Conservation (phyloP, 2,797 vertebrate genomes). For the Ctenochaetus hawaiiensis region DNA sequence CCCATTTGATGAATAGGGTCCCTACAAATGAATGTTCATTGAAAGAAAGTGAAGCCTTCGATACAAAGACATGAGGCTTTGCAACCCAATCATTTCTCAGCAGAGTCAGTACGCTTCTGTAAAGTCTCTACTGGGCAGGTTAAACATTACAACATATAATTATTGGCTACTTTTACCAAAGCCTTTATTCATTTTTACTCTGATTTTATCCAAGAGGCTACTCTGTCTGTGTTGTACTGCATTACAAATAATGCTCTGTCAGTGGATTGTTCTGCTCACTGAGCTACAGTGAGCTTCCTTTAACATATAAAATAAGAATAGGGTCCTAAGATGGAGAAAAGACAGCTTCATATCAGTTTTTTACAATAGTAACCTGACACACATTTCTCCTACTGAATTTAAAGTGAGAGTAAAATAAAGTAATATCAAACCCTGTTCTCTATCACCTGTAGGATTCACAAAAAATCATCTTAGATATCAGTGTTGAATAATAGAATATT, state of each 20-base stretch:
- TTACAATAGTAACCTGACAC: neutral
- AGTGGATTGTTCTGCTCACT: neutral
- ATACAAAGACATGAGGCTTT: neutral
- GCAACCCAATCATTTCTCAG: neutral
- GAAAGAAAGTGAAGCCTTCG: neutral
- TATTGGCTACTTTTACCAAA: neutral
- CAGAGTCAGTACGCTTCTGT: neutral
- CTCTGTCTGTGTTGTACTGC: neutral
- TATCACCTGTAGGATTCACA: neutral
- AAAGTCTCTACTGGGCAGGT: neutral
- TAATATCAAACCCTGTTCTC: neutral
- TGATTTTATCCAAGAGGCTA: neutral
- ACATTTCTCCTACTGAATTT: neutral
- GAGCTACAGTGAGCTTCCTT: neutral
- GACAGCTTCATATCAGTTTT: neutral
- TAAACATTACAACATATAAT: neutral
- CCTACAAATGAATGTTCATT: constrained; percentile 5
- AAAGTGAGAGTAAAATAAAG: neutral
- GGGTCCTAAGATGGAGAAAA: neutral
- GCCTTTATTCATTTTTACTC: neutral
- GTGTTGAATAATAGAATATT: neutral
- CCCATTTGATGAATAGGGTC: constrained; percentile 14
- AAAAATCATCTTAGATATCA: neutral
- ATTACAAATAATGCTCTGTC: too few relatives aligned
- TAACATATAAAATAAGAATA: neutral